phyloP scores from a whole-genome alignment of 2,888 invertebrate genomes.

The Meta bourneti region DNA sequence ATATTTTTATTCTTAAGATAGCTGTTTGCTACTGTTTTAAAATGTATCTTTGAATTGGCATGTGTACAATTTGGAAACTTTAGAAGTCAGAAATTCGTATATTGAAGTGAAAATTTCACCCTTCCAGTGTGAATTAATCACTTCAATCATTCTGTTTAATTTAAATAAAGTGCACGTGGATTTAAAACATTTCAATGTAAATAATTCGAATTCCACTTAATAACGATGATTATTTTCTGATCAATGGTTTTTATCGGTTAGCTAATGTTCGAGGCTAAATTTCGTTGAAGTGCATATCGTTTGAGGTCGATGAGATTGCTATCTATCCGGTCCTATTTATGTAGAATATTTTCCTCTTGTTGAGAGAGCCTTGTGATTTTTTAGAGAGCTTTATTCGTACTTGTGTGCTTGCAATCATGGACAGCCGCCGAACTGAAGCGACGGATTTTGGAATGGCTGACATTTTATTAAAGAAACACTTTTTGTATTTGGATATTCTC shows the following conservation, averaged over 20 bases:
- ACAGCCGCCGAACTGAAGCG: slow-evolving; percentile 12
- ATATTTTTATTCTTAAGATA: not conserved
- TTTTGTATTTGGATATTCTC: slow-evolving; percentile 69
- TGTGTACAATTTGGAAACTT: not conserved
- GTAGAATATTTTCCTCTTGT: slow-evolving; percentile 39
- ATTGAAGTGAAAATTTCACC: too few relatives aligned
- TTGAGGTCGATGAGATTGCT: too few relatives aligned
- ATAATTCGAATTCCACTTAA: too few relatives aligned
- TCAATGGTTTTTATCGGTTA: too few relatives aligned
- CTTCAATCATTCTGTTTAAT: too few relatives aligned
- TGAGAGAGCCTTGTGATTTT: slow-evolving; percentile 72
- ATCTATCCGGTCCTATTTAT: slow-evolving; percentile 17
- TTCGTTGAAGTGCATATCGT: too few relatives aligned
- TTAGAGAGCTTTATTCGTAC: slow-evolving; percentile 74
- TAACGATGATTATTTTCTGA: too few relatives aligned
- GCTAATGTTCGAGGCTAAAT: too few relatives aligned
- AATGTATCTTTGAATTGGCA: not conserved
- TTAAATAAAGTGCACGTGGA: too few relatives aligned
- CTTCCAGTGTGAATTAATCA: too few relatives aligned
- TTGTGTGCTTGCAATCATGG: slow-evolving; percentile 59
- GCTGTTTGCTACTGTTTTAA: not conserved
- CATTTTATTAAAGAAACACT: slow-evolving; percentile 40
- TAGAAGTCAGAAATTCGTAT: too few relatives aligned
- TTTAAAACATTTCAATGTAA: too few relatives aligned
- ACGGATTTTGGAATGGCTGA: slow-evolving; percentile 6